Evolutionary conservation across 2,797 vertebrate species (phyloP), one percentile per base, ranked within the genome.

Genomic region (Trachurus trachurus): DNA sequence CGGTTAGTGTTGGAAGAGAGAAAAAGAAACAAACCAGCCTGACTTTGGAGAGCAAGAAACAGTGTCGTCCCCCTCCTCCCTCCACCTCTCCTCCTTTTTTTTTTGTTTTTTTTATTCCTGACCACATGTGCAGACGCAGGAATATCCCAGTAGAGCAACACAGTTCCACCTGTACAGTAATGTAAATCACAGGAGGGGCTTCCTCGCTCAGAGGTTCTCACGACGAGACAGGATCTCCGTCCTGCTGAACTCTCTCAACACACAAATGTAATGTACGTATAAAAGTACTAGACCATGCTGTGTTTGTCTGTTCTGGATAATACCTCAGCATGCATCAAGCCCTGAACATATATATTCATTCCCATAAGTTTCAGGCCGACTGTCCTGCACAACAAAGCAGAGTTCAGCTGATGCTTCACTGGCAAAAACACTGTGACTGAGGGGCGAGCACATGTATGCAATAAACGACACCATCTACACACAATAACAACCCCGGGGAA

Each of bases 181-280:
- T 87, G 66, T 75, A 83, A 92, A 89, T 89, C 69, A 76, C 88
- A 92, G 89, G 89, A 71, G 78, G 53, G 69, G 71, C 67, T 62
- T 82, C 57, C 78, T 63, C 54, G 39, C 31, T 81, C 54, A 60
- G 59, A 59, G 64, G 84, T 86, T 81, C 75, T 84, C 79, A 72
- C 49, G 13, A 17, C 69, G 74, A 67, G 65, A 68, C 79, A 68
- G 66, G 72, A 63, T 42, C 57, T 65, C 57, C 54, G 39, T 54
- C 29, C 63, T 10, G 1, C 39, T 31, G 58, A 57, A 44, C 34
- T 16, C 22, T 60, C 2, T 34, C 31, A 34, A 17, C 5, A 59
- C 1, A 76, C 42, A 65, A 52, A 53, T 42, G 66, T 29, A 76
- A n/a, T 65, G 70, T 58, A 64, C 29, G 26, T 26, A 26, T 26